A percentile compares a stretch with the other conserved stretches of the same genome.
These are phyloP conservation scores for Acrocephalus kingi DNA, from an alignment of 2,113 vertebrate species.

Conservation along the genomic window DNA sequence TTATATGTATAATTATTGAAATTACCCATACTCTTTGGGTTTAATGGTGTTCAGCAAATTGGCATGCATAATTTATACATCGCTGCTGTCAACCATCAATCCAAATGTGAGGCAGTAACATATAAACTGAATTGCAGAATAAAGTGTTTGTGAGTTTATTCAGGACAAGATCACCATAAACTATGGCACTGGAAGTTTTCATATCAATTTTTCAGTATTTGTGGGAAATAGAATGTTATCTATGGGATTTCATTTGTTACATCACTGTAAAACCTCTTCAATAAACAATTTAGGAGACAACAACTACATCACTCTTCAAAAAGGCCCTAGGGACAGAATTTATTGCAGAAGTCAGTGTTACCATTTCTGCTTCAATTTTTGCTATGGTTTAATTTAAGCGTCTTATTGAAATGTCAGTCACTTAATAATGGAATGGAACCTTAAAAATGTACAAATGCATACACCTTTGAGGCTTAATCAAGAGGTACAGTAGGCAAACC, in stretches of 20 bases:
- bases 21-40: constrained; percentile 75
- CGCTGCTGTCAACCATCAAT: constrained; percentile 77
- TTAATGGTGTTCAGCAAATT: constrained; percentile 80
- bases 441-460: not conserved
- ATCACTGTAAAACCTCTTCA: constrained; percentile 38
- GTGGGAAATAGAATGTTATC: not conserved
- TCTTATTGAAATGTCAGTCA: constrained; percentile 33
- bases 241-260: constrained; percentile 22
- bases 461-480: not conserved
- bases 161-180: constrained; percentile 62
- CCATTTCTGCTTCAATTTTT: constrained; percentile 5
- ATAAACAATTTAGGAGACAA: constrained; percentile 24
- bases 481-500: not conserved
- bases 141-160: constrained; percentile 67
- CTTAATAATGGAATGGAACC: constrained; percentile 1
- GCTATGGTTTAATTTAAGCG: constrained; percentile 7
- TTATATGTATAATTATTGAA: constrained; percentile 82
- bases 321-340: constrained; percentile 3
- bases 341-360: not conserved
- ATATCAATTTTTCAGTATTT: constrained; percentile 15
- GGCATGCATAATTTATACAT: constrained; percentile 78
- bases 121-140: constrained; percentile 71
- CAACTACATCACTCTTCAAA: constrained; percentile 2
- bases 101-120: constrained; percentile 70
- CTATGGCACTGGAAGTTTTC: constrained; percentile 56